Percentiles rank a stretch among this genome's conserved stretches.
phyloP scores from a whole-genome alignment of 2,797 vertebrate genomes.

The Crocodylus rhombifer region DNA sequence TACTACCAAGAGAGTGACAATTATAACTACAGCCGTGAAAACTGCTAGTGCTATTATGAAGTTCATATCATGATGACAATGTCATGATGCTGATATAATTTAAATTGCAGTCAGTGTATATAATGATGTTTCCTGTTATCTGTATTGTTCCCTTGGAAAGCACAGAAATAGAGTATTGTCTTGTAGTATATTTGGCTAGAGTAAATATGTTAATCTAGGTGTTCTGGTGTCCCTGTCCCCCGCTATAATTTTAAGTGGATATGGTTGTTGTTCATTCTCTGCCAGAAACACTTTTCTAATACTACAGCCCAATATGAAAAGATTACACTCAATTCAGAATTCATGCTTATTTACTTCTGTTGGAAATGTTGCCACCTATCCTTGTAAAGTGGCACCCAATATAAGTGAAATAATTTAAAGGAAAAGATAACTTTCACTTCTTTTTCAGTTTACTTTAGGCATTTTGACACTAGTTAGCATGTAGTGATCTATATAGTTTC shows the following conservation, averaged over 20 bases:
- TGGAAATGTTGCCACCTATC: not conserved
- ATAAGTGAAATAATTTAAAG: not conserved
- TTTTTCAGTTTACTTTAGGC: not conserved
- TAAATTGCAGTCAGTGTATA: conserved; percentile 1
- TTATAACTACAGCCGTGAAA: not conserved
- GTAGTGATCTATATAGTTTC: not conserved
- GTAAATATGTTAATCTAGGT: conserved; percentile 5
- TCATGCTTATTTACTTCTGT: not conserved
- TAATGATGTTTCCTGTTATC: conserved; percentile 38
- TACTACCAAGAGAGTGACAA: not conserved
- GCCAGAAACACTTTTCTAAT: not conserved
- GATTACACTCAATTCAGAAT: not conserved
- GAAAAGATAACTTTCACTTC: not conserved
- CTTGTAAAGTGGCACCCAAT: not conserved
- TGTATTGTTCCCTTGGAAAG: conserved; percentile 18
- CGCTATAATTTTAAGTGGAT: not conserved
- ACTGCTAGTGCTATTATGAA: not conserved
- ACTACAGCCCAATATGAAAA: not conserved
- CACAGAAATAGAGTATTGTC: not conserved
- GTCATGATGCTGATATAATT: not conserved
- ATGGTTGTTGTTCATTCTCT: not conserved
- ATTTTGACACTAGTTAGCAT: not conserved
- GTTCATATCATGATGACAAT: not conserved
- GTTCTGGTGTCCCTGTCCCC: not conserved
- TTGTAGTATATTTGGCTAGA: not conserved